Conservation (phyloP, 2,888 invertebrate species). For the Zygaena filipendulae region DNA sequence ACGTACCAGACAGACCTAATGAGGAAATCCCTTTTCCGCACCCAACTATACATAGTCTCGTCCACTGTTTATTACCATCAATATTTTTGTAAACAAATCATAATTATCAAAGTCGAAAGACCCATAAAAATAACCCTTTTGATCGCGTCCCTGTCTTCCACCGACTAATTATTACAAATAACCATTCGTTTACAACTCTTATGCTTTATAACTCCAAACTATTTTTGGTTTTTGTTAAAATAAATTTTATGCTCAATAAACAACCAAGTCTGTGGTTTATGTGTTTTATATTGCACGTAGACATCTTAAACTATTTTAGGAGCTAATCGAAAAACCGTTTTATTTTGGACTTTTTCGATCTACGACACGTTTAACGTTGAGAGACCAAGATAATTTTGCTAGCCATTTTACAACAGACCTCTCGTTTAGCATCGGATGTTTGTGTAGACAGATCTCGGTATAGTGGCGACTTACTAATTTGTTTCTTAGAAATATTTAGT, state of each 20-base stretch:
- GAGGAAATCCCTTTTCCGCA: too few relatives aligned
- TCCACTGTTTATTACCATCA: background rate
- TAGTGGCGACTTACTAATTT: constrained; percentile 26
- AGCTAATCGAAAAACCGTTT: too few relatives aligned
- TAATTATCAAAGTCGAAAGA: constrained; percentile 15
- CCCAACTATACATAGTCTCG: too few relatives aligned
- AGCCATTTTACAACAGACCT: constrained; percentile 20
- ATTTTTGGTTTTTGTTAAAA: constrained; percentile 24
- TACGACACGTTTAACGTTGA: too few relatives aligned
- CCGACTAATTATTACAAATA: constrained; percentile 55
- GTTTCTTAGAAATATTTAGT: constrained; percentile 36
- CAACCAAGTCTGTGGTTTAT: constrained; percentile 46
- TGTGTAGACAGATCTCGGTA: constrained; percentile 20
- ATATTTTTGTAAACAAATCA: background rate
- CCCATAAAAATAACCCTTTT: constrained; percentile 25
- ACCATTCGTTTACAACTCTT: constrained; percentile 34
- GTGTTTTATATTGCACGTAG: constrained; percentile 44
- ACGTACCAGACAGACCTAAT: too few relatives aligned
- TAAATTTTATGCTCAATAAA: constrained; percentile 48
- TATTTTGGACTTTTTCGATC: too few relatives aligned
- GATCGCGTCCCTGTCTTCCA: too few relatives aligned
- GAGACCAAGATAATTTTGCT: constrained; percentile 19
- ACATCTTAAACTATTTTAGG: too few relatives aligned
- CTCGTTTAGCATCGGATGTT: constrained; percentile 15
- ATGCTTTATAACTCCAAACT: constrained; percentile 35